Conservation (phyloP, 1,140 invertebrate species). For the Phymastichus coffea region DNA sequence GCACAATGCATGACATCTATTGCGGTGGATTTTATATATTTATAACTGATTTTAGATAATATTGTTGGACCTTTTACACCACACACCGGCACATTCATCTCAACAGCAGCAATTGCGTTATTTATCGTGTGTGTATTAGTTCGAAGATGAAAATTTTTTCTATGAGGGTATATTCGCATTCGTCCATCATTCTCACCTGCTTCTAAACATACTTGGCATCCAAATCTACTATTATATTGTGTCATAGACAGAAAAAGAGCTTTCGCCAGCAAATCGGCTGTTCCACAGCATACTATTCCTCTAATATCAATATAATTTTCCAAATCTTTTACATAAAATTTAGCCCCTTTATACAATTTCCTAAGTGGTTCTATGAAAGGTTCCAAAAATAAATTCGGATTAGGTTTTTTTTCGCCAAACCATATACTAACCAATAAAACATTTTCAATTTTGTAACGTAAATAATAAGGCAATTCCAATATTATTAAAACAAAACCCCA, state of each 20-base stretch:
- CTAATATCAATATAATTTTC: neutral
- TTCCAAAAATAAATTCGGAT: slow-evolving; percentile 21
- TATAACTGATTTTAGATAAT: slow-evolving; percentile 15
- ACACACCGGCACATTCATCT: neutral
- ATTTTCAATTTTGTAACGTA: slow-evolving; percentile 28
- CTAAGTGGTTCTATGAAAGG: neutral
- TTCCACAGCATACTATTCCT: neutral
- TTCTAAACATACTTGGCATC: slow-evolving; percentile 1
- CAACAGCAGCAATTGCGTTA: neutral
- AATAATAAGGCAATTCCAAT: slow-evolving; percentile 21
- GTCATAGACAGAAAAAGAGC: neutral
- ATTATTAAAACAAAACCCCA: slow-evolving; percentile 25
- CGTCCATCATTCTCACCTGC: neutral
- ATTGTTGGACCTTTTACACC: slow-evolving; percentile 15
- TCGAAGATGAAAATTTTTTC: neutral
- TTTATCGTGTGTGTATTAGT: neutral
- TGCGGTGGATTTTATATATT: slow-evolving; percentile 11
- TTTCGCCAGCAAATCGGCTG: slow-evolving; percentile 1
- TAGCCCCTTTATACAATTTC: neutral
- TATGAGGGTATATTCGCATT: neutral
- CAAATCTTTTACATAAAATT: slow-evolving; percentile 1
- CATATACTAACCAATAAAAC: slow-evolving; percentile 21
- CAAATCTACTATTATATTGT: neutral
- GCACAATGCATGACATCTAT: slow-evolving; percentile 17
- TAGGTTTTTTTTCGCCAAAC: slow-evolving; percentile 27